phyloP scores from a whole-genome alignment of 2,113 vertebrate genomes.

The Echinops telfairi region DNA sequence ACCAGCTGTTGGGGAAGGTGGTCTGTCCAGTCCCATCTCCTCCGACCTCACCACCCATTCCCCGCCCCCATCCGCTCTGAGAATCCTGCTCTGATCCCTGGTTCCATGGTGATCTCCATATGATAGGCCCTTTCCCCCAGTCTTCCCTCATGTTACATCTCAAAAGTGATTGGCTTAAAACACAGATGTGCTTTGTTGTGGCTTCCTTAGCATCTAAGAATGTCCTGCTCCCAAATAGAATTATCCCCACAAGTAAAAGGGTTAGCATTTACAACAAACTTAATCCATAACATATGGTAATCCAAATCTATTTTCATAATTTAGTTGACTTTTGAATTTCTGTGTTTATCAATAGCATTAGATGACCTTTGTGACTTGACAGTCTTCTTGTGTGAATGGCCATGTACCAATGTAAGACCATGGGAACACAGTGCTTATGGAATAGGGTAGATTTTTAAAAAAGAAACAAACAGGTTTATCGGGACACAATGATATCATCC shows the following conservation, averaged over 20 bases:
- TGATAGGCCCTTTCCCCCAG: background rate
- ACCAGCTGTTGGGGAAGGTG: background rate
- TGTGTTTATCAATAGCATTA: background rate
- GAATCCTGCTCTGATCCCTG: background rate
- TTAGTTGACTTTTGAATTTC: conserved; percentile 51
- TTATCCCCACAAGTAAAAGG: background rate
- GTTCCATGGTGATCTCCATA: background rate
- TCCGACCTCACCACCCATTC: no score
- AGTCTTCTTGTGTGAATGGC: background rate
- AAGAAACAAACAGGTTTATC: no score
- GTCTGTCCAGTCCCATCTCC: no score
- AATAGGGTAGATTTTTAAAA: background rate
- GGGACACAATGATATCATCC: no score
- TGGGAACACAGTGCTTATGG: background rate
- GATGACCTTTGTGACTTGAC: background rate
- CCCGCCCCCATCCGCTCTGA: background rate
- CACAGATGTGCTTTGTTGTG: background rate
- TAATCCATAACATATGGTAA: background rate
- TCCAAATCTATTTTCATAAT: background rate
- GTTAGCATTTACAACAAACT: background rate
- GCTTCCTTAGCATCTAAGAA: background rate
- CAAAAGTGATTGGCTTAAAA: background rate
- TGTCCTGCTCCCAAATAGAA: background rate
- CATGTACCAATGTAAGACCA: background rate
- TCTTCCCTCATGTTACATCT: background rate